Base-by-base conservation (phyloP, 1,140 invertebrate genomes). In the Diprion similis region DNA sequence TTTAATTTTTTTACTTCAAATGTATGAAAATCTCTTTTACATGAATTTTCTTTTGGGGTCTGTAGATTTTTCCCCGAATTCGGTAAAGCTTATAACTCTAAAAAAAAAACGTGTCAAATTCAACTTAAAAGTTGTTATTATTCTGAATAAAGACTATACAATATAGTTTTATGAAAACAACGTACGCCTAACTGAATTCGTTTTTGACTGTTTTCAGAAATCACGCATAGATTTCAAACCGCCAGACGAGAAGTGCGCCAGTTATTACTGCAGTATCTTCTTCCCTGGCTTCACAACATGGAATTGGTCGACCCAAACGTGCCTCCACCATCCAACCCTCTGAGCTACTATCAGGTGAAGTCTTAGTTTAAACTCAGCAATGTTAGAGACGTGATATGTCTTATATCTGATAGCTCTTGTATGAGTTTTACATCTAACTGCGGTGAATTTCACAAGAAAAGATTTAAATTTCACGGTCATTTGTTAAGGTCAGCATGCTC, bases 271-370 rank as follows among this genome's bases (percentile, higher is more conserved):
- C 95, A 97, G 79, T 98, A 98, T 87, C 86, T 99, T 70, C 88
- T 99, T 66, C 98, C 98, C 37, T 99, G 98, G 98, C 89, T 99
- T 46, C 95, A 98, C 81, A 99, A 99, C 86, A 98, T 99, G 93
- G 98, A 99, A 89, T 90, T 99, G 65, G 95, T 99, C 13, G 98
- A 99, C 86, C 96, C 97, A 10, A 97, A 97, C 81, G 94, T 98
- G 71, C 96, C 96, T 10, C 94, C 96, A 4, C 81, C 85, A 6
- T 92, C 93, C 11, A 95, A 95, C 87, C 92, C 93, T 1, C 89
- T 95, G 8, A 94, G 93, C 68, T 95, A 94, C 83, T 94, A 94
- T 80, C 94, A 95, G 91, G 94, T 95, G 86, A 87, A 77, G 76
- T 37, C 24, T 4, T 37, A 37, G 24, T 37, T 37, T 37, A 37